Base-by-base conservation (phyloP, 2,888 invertebrate species). In the Seira ritae region DNA sequence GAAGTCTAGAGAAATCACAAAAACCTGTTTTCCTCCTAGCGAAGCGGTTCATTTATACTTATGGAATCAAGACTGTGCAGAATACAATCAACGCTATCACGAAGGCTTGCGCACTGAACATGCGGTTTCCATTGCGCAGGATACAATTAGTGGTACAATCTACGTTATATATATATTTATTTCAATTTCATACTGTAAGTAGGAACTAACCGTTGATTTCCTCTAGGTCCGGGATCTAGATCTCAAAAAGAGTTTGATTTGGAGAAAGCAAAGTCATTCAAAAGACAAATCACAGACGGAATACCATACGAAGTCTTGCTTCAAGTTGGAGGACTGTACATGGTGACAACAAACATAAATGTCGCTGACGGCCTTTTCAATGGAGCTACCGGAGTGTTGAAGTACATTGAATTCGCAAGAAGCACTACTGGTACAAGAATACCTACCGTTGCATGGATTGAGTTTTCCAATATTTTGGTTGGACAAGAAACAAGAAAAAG, bases 321-420 rank as follows among this genome's bases (percentile, higher is more conserved):
- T 0, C 50, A 84, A 72, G 75, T 84, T 1, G 84, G 72, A 0
- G 80, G 37, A 8, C 10, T 23, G 15, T 84, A 78, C 22, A 66
- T 81, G 22, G 70, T 88, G 3, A 74, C 81, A 0, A 73, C 70
- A 10, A 89, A 89, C 23, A 62, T 89, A 17, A 68, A 84, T 17
- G 82, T 83, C 0, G 2, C 23, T 0, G 88, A 88, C 79, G 86
- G 87, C 0, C 60, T 88, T 0, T 83, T 86, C 19, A 88, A 88
- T 66, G 87, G 88, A 15, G 20, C 87, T 1, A 71, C 65, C 0
- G 87, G 86, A 20, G 74, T 62, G 0, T 37, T 88, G 6, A 67
- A 19, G 50, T n/a, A 67, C 12, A 85, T 86, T 22, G 75, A 80
- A 12, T 70, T 74, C 22, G 42, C 0, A n/a, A n/a, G n/a, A n/a